Base-by-base conservation (phyloP, 2,888 invertebrate genomes). In the Isotomurus palustris region DNA sequence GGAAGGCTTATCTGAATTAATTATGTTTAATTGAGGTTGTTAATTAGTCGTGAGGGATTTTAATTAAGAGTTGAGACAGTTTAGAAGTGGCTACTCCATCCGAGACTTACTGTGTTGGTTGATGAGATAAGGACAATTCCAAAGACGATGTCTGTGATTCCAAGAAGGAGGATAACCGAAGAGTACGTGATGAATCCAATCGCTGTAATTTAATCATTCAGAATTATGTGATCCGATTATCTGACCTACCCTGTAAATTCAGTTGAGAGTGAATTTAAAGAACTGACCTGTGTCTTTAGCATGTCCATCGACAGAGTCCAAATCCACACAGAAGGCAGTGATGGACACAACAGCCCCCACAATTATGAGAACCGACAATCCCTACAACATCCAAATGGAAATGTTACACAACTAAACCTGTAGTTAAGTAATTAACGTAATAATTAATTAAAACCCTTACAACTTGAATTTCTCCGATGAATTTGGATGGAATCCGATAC, bases 381-480 rank as follows among this genome's bases (percentile, higher is more conserved):
- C 53, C 62, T 62, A 19, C 4, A 50, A 10, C 8, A 6, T 21
- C 8, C 8, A 17, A 2, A 27, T 8, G 22, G 3, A 22, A 38
- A 50, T n/a, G 36, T 14, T 36, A 10, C 35, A 50, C 25, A 45
- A 22, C 22, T 22, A 24, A 24, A 36, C 3, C 8, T 22, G 19
- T 12, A 24, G 8, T 28, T 8, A 19, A 43, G 29, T 19, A 28
- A 12, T 4, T 10, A 8, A 10, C 14, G 25, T 8, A 8, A 45
- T 24, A 24, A 2, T 45, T 25, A 17, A 2, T 17, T 21, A 27
- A 41, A 28, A n/a, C n/a, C n/a, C 56, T 43, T 49, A 61, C 61
- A 43, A 61, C 55, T 41, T 58, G 45, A 35, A 58, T 44, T 49
- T 61, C 61, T 47, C 61, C 52, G 21, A 61, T 47, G 32, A 57